Percentiles rank a stretch among this genome's conserved stretches.
These are phyloP conservation scores for Danio albolineatus DNA, from an alignment of 2,797 vertebrate species.

Conservation along the genomic window DNA sequence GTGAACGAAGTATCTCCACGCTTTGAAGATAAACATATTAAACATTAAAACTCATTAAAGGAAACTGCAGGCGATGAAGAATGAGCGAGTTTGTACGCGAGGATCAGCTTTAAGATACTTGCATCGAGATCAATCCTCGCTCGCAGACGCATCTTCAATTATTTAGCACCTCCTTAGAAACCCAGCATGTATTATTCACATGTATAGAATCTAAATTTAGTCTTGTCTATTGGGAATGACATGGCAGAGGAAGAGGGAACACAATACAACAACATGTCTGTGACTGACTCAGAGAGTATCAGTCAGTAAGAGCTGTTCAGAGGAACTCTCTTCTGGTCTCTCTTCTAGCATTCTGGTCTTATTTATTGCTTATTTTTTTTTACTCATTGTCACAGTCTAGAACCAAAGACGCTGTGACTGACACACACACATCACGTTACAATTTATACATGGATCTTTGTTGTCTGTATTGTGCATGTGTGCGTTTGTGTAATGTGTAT, in stretches of 20 bases:
- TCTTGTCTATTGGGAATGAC: conserved; percentile 52
- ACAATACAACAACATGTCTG: conserved; percentile 34
- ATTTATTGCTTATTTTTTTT: too few relatives aligned
- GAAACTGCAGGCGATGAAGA: conserved; percentile 39
- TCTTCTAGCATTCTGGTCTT: not conserved
- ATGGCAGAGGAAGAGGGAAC: conserved; percentile 34
- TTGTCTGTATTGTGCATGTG: too few relatives aligned
- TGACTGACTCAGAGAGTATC: conserved; percentile 18
- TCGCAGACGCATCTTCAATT: conserved; percentile 61
- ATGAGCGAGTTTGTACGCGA: conserved; percentile 42
- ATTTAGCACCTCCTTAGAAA: conserved; percentile 65
- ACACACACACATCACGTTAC: too few relatives aligned
- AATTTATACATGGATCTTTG: too few relatives aligned
- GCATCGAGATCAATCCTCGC: conserved; percentile 59
- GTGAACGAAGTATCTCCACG: conserved; percentile 4
- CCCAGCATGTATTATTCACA: conserved; percentile 68
- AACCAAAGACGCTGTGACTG: too few relatives aligned
- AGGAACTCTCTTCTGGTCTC: not conserved
- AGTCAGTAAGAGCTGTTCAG: conserved; percentile 6
- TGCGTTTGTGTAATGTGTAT: too few relatives aligned
- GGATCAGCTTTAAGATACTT: conserved; percentile 61
- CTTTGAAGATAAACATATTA: conserved; percentile 59
- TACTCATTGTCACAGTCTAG: too few relatives aligned
- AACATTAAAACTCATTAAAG: conserved; percentile 58
- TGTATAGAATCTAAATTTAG: conserved; percentile 64